Percentiles rank a stretch among this genome's conserved stretches.
Conservation (phyloP, 2,797 vertebrate species). For the Vespertilio murinus region DNA sequence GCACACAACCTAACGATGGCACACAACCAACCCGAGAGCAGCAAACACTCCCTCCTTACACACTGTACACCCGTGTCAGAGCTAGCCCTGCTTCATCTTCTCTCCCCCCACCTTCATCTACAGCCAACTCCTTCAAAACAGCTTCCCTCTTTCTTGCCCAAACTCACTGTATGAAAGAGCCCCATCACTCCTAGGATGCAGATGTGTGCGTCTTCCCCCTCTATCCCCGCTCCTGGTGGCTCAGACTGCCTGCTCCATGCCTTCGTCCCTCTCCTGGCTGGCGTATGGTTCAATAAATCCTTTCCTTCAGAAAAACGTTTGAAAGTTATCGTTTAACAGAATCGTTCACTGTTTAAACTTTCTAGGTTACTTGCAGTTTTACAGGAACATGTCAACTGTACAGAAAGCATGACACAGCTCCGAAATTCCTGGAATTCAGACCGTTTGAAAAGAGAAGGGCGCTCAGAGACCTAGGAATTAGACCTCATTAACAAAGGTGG, state of each 20-base stretch:
- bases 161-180: not conserved
- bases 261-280: not conserved
- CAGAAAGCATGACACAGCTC: not conserved
- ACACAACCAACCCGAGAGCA: not conserved
- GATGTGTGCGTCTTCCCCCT: not conserved
- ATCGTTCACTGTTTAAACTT: not conserved
- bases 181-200: not conserved
- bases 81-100: not conserved
- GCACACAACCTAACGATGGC: not conserved
- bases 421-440: not conserved
- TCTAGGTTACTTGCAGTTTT: not conserved
- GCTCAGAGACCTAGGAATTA: conserved; percentile 30
- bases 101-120: not conserved
- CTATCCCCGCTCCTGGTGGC: too few relatives aligned
- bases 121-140: not conserved
- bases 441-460: not conserved
- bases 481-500: not conserved
- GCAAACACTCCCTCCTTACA: not conserved
- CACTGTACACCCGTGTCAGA: not conserved
- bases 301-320: not conserved
- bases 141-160: not conserved
- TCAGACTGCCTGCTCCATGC: not conserved
- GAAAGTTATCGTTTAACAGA: not conserved
- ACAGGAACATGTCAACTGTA: not conserved
- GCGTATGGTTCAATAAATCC: not conserved